Base-by-base conservation (phyloP, 2,113 vertebrate genomes). In the Psilopsiagon aurifrons region DNA sequence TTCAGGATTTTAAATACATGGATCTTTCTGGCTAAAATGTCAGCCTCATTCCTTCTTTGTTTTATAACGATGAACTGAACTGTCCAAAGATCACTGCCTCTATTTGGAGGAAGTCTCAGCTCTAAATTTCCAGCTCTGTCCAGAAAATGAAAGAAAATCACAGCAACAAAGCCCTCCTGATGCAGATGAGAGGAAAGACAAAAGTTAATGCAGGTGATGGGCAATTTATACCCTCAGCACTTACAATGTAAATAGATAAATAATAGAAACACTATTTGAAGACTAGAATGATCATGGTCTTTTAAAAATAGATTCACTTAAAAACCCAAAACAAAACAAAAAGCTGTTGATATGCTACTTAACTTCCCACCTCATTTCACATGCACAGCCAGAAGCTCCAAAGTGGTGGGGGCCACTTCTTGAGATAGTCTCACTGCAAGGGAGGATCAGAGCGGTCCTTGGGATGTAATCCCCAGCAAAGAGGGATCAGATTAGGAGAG, bases 121-220 rank as follows among this genome's bases (percentile, higher is more conserved):
- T 78, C 62, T 74, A 78, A 69, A 7, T 44, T 79, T 57, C 31
- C 69, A 73, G 3, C 4, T 62, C 57, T 82, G 17, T 67, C 74
- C 57, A 85, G 41, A 91, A 91, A 86, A 92, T 51, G 47, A 79
- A 83, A 59, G 81, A 81, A 93, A 89, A 86, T 10, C 57, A 82
- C 52, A 79, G 62, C 35, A 93, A 66, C 44, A 88, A 93, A 95
- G 16, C 41, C 20, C 23, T 91, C 66, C 55, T 2, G 3, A 66
- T 51, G 52, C 41, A 79, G 66, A 64, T 85, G 57, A 91, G 23
- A 63, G 52, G 44, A 68, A 92, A 93, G 18, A 63, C 41, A 66
- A 68, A 15, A 84, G 33, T 17, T 84, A 91, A 89, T n/a, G 35
- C 14, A 13, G 69, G 54, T 37, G 73, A 76, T 17, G 37, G 55